Conservation (phyloP, 2,888 invertebrate species). For the Ethmia dodecea region DNA sequence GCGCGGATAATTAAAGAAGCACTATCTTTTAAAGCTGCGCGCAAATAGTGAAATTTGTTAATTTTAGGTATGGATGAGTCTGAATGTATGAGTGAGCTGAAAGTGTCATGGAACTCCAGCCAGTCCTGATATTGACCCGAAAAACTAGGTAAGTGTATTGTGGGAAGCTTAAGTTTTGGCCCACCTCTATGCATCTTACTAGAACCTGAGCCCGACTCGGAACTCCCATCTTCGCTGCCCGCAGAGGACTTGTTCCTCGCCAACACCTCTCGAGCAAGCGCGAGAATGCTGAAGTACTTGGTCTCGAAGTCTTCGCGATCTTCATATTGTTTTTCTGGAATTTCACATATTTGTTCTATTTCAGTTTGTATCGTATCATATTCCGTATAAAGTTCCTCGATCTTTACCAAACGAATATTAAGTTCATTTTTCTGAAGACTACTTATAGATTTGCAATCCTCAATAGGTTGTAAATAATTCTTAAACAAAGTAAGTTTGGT, state of each 20-base stretch:
- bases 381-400: constrained; percentile 11
- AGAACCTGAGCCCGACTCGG: constrained; percentile 13
- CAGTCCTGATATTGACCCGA: constrained; percentile 15
- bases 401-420: constrained; percentile 9
- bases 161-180: constrained; percentile 11
- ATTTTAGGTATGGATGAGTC: constrained; percentile 11
- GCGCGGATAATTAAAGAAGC: constrained; percentile 11
- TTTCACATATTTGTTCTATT: constrained; percentile 11
- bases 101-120: constrained; percentile 18
- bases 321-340: constrained; percentile 10
- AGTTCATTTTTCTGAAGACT: constrained; percentile 4
- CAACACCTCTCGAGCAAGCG: constrained; percentile 10
- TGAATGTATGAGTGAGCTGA: constrained; percentile 11
- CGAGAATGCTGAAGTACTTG: constrained; percentile 10
- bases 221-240: not conserved
- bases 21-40: constrained; percentile 10
- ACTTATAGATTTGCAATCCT: not conserved
- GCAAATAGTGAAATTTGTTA: constrained; percentile 15
- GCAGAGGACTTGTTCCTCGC: not conserved
- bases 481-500: constrained; percentile 4
- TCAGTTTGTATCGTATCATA: constrained; percentile 11
- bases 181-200: constrained; percentile 7
- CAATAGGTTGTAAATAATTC: not conserved
- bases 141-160: constrained; percentile 12
- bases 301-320: constrained; percentile 13